phyloP scores from a whole-genome alignment of 92 coral and sea anemone species.

The Ricordea florida region DNA sequence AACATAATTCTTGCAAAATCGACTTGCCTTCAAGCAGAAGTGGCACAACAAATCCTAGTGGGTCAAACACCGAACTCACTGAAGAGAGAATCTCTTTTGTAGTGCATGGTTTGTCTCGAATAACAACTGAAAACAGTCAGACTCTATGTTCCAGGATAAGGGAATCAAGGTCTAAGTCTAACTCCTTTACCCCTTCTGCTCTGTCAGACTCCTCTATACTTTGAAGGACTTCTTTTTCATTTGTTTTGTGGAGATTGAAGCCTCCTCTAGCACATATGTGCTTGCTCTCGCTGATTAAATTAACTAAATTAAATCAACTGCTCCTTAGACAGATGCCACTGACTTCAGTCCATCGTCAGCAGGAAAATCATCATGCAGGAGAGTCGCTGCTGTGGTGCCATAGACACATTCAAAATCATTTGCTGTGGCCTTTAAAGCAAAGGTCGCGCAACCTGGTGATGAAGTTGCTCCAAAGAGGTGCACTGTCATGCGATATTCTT shows the following conservation, averaged over 20 bases:
- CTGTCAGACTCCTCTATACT: neutral
- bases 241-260: constrained; percentile 32
- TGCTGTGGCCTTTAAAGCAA: neutral
- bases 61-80: too few relatives aligned
- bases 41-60: constrained; percentile 58
- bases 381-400: neutral
- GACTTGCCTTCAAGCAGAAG: too few relatives aligned
- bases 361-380: neutral
- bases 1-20: constrained; percentile 62
- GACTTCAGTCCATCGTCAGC: constrained; percentile 61
- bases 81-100: neutral
- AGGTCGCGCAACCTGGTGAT: neutral
- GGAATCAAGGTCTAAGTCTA: constrained; percentile 16
- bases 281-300: constrained; percentile 17
- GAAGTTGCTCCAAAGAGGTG: neutral
- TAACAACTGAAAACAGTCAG: constrained; percentile 4
- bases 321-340: constrained; percentile 16
- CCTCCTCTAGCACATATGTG: constrained; percentile 33
- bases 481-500: neutral
- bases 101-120: constrained; percentile 12
- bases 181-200: too few relatives aligned
- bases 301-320: too few relatives aligned
- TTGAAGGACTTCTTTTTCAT: constrained; percentile 11
- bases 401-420: neutral
- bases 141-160: constrained; percentile 32